These are phyloP conservation scores for Brenthis hecate DNA, from an alignment of 2,888 invertebrate species.

Conservation along the genomic window DNA sequence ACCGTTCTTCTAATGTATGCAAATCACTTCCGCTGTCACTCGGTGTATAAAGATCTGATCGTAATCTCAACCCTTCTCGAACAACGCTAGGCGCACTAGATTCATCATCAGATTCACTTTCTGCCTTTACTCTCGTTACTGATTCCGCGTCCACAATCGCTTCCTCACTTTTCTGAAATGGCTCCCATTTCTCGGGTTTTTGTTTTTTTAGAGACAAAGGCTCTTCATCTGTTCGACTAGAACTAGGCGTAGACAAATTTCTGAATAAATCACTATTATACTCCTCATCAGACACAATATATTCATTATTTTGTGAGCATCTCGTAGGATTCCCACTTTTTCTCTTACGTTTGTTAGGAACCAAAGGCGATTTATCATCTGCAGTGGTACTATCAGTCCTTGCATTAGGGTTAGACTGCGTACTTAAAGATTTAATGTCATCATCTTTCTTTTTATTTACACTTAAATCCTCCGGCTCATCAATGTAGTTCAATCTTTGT, in stretches of 20 bases:
- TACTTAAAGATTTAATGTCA: constrained; percentile 68
- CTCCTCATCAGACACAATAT: constrained; percentile 76
- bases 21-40: constrained; percentile 78
- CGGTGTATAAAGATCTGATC: constrained; percentile 77
- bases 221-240: constrained; percentile 69
- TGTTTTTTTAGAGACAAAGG: constrained; percentile 77
- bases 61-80: constrained; percentile 72
- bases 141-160: constrained; percentile 69
- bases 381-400: constrained; percentile 63
- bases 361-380: constrained; percentile 74
- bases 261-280: constrained; percentile 72
- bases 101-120: constrained; percentile 79
- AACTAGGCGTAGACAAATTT: constrained; percentile 68
- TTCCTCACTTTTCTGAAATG: constrained; percentile 76
- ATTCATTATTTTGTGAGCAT: constrained; percentile 84
- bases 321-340: constrained; percentile 92
- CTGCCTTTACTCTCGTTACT: constrained; percentile 70
- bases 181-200: constrained; percentile 70
- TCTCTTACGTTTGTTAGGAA: constrained; percentile 88
- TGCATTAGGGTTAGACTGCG: constrained; percentile 55
- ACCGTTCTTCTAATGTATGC: constrained; percentile 76
- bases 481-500: constrained; percentile 70
- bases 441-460: constrained; percentile 85
- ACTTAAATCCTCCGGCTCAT: constrained; percentile 87
- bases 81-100: constrained; percentile 77